Evolutionary conservation across 2,797 vertebrate genomes (phyloP), one percentile per base, ranked within the genome.

Genomic region (Poeciliopsis gracilis): DNA sequence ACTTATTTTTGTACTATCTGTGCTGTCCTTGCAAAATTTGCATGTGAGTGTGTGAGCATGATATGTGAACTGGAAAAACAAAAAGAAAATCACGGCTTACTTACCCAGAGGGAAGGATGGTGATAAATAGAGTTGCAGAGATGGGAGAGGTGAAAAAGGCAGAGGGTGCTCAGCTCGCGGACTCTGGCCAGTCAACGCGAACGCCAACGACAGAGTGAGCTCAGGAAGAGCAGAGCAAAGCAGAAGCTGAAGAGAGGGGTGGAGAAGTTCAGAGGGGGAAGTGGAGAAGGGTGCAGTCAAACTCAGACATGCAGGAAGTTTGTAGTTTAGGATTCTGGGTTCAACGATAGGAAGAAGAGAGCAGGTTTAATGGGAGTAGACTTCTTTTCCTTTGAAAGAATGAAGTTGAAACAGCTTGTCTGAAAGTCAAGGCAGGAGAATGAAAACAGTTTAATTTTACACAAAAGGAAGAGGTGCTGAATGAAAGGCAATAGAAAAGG

Each of bases 101-200:
- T 96, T 93, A 96, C 95, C 95, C 93, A 51, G 63, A 89, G 88
- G 91, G 88, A 80, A 73, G 87, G 73, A 77, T 55, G 84, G 86
- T 88, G 86, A 84, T 83, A 83, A 89, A 88, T 77, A 83, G 84
- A 77, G 84, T 80, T 77, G 75, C 59, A 80, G 79, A 85, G 83
- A 83, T 73, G 59, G 23, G 33, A 66, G 59, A 74, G 30, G 43
- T 15, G 49, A 28, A 66, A 78, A 79, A 71, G 77, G 78, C 69
- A 70, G 79, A 89, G 86, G 87, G 92, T 91, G 92, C 90, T 85
- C 84, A 86, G 96, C 95, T 96, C 96, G 94, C 95, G 96, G 97
- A 97, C 96, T 97, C 97, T 96, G 97, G 95, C 92, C 97, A 97
- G 96, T 97, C 96, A 88, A 97, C 97, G 94, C 96, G 95, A 97